Evolutionary conservation across 2,113 vertebrate species (phyloP).

Genomic region (Scopus umbretta): DNA sequence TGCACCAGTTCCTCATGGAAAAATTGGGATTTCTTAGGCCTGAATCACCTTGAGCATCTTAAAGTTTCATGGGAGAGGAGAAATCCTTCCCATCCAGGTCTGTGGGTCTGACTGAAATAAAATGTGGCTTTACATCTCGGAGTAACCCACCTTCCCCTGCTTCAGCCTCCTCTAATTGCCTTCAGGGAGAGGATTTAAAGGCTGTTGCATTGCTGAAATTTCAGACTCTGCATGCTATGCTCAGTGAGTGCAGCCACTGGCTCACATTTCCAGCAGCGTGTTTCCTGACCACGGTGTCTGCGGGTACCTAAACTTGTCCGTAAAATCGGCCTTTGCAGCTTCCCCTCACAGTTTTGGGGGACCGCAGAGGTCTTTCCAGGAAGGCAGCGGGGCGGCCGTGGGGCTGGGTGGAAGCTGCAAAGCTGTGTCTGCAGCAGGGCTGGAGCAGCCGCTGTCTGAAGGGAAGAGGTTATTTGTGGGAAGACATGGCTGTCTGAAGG

Average conservation of each 20-base stretch:
- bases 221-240: accelerated
- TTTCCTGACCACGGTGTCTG: neutral
- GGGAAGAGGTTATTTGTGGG: neutral
- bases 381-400: neutral
- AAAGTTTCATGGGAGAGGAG: neutral
- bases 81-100: neutral
- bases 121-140: neutral
- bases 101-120: neutral
- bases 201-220: neutral
- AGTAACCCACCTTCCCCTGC: neutral
- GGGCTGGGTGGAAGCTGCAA: neutral
- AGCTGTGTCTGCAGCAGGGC: neutral
- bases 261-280: accelerated
- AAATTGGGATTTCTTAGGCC: neutral
- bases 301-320: accelerated
- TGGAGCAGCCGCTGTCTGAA: neutral
- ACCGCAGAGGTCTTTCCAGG: neutral
- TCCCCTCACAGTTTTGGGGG: neutral
- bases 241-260: neutral
- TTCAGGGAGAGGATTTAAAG: neutral
- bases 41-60: neutral
- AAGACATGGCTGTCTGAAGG: neutral
- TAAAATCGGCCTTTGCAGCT: accelerated
- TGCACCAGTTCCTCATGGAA: neutral
- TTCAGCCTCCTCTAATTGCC: accelerated